phyloP scores from a whole-genome alignment of 53 echinoderm and acorn worm genomes.

The Apostichopus leukothele region DNA sequence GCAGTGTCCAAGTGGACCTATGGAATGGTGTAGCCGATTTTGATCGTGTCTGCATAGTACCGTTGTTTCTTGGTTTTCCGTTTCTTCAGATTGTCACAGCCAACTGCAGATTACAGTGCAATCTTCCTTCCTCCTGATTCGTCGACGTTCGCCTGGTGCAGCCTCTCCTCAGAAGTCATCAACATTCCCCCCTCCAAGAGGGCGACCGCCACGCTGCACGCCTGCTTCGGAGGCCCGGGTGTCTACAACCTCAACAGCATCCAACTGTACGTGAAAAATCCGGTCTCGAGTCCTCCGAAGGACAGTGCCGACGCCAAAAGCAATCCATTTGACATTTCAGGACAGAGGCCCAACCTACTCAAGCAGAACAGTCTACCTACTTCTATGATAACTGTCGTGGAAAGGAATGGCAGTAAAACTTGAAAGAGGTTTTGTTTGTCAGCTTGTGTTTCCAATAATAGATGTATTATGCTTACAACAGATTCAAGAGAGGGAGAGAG shows the following conservation, averaged over 20 bases:
- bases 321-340: constrained; percentile 30
- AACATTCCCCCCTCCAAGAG: constrained; percentile 58
- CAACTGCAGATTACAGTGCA: constrained; percentile 41
- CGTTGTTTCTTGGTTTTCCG: neutral
- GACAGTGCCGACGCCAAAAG: constrained; percentile 4
- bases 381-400: constrained; percentile 63
- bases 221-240: constrained; percentile 84
- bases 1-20: too few relatives aligned
- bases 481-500: too few relatives aligned
- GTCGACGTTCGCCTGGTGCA: constrained; percentile 49
- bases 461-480: neutral
- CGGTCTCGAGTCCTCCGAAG: neutral
- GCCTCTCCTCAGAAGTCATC: constrained; percentile 58
- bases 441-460: neutral
- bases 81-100: constrained; percentile 33
- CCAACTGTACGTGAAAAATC: constrained; percentile 59
- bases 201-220: constrained; percentile 62
- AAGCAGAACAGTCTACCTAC: constrained; percentile 63
- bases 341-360: constrained; percentile 22
- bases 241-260: constrained; percentile 88
- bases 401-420: constrained; percentile 38
- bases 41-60: neutral
- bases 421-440: constrained; percentile 17
- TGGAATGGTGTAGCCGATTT: too few relatives aligned
- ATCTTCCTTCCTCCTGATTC: constrained; percentile 50